Evolutionary conservation across 2,797 vertebrate species (phyloP).

Genomic region (Falco novaeseelandiae): DNA sequence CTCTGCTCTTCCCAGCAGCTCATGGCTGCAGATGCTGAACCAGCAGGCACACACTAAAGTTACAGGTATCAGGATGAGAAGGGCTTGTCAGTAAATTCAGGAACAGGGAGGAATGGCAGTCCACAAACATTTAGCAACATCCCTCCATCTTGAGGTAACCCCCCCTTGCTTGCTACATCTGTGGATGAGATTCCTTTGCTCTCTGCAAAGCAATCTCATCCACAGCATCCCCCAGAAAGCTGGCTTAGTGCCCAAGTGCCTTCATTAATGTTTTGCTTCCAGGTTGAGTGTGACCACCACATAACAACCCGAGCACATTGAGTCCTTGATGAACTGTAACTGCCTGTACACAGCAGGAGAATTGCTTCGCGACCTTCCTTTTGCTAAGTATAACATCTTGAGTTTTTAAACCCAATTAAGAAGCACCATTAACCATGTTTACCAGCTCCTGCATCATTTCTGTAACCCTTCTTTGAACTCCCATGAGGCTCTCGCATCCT

Average conservation of each 20-base stretch:
- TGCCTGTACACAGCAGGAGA: not conserved
- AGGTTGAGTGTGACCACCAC: not conserved
- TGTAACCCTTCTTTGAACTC: not conserved
- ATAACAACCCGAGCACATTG: not conserved
- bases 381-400: not conserved
- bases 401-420: not conserved
- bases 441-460: not conserved
- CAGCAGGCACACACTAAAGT: not conserved
- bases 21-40: not conserved
- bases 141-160: not conserved
- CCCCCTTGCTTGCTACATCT: not conserved
- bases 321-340: not conserved
- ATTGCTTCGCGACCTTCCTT: not conserved
- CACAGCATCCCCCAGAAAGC: not conserved
- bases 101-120: not conserved
- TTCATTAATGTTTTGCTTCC: not conserved
- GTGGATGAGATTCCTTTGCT: too few species aligned
- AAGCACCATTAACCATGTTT: not conserved
- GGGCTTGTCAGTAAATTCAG: not conserved
- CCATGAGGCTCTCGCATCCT: not conserved
- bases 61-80: not conserved
- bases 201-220: not conserved
- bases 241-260: not conserved
- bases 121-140: not conserved
- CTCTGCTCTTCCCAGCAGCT: not conserved